Percentiles rank a stretch among this genome's conserved stretches.
These are phyloP conservation scores for Xiphydria camelus DNA, from an alignment of 2,888 invertebrate species.

Conservation along the genomic window DNA sequence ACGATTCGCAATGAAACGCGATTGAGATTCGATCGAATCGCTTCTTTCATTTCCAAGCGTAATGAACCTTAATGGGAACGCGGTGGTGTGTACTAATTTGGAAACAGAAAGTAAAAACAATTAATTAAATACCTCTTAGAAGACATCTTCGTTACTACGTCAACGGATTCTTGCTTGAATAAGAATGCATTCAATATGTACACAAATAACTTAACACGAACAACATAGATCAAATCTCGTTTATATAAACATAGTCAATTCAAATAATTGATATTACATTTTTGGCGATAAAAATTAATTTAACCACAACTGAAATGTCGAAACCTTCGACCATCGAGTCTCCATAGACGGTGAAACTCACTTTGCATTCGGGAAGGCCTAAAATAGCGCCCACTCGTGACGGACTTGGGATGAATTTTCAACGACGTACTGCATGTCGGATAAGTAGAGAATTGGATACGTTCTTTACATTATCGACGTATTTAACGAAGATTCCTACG, in stretches of 20 bases:
- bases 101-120: constrained; percentile 10
- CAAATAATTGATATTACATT: constrained; percentile 42
- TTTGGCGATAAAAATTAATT: constrained; percentile 47
- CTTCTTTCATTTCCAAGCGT: no score
- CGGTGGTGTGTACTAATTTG: background rate
- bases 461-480: no score
- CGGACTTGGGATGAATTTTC: no score
- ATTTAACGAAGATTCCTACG: no score
- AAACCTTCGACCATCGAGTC: constrained; percentile 46
- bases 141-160: constrained; percentile 53
- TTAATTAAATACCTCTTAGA: constrained; percentile 54
- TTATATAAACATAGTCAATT: constrained; percentile 41
- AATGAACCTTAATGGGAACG: no score
- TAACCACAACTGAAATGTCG: constrained; percentile 50
- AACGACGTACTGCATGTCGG: no score
- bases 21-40: no score
- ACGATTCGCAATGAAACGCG: no score
- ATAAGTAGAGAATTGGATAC: no score
- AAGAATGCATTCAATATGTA: constrained; percentile 40
- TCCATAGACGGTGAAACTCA: constrained; percentile 41
- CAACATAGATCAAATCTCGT: constrained; percentile 32
- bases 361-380: constrained; percentile 1
- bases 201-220: constrained; percentile 36
- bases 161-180: constrained; percentile 35
- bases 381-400: background rate